Percentiles rank a stretch among this genome's conserved stretches.
phyloP scores from a whole-genome alignment of 2,888 invertebrate species.

The Hyposoter dolosus region DNA sequence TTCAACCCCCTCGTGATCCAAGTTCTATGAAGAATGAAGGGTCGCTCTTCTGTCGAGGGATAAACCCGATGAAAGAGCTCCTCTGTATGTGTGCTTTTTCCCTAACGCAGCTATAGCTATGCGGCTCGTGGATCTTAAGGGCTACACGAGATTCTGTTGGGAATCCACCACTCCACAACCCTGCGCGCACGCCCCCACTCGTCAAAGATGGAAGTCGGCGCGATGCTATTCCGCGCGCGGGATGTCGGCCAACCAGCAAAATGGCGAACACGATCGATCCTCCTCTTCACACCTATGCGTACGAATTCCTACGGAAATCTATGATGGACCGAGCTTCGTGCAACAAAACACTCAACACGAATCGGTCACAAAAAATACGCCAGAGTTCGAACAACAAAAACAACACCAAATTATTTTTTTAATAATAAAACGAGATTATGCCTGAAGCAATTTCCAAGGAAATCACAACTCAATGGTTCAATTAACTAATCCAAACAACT shows the following conservation, averaged over 20 bases:
- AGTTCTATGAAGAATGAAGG: constrained; percentile 2
- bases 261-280: constrained; percentile 78
- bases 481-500: neutral
- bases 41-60: constrained; percentile 15
- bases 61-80: neutral
- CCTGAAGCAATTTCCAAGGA: neutral
- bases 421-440: neutral
- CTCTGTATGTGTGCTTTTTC: neutral
- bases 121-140: constrained; percentile 42
- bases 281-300: neutral
- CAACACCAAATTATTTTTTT: neutral
- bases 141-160: constrained; percentile 53
- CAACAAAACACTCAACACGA: neutral
- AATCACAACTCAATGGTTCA: neutral
- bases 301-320: neutral
- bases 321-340: neutral
- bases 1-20: constrained; percentile 14
- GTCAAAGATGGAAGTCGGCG: constrained; percentile 66
- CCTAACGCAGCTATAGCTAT: neutral
- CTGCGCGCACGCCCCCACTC: constrained; percentile 40
- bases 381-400: neutral
- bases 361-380: neutral
- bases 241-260: constrained; percentile 80
- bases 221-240: constrained; percentile 68
- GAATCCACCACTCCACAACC: constrained; percentile 13